Base-by-base conservation (phyloP, 2,888 invertebrate genomes). In the Onthophagus sagittarius region DNA sequence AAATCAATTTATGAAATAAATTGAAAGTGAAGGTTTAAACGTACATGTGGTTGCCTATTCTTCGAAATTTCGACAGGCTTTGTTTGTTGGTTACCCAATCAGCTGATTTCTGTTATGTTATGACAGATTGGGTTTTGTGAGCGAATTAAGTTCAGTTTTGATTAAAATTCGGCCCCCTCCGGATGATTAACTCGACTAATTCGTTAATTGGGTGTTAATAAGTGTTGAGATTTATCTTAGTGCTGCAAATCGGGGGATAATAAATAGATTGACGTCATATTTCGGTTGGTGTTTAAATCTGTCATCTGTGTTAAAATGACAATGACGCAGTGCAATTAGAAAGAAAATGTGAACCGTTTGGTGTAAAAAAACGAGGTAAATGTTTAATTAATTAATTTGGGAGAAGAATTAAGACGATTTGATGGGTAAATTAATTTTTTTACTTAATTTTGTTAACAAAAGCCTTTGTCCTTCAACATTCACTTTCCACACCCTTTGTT, bases 251-350 rank as follows among this genome's bases (percentile, higher is more conserved):
- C 5, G 67, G 23, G 73, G 53, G 14, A 72, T 62, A 73, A 73
- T 23, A 64, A 53, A 31, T 78, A 23, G 23, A 3, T 87, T 89
- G 89, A 89, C 89, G 89, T 89, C 89, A 89, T 86, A 85, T 84
- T 86, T n/a, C 86, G 86, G 86, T 86, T 53, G 39, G 39, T 53
- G 39, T 86, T 87, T 71, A 77, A 86, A 78, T 77, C 79, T 80
- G 80, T 79, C 80, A 80, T 53, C 39, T 53, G 39, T 7, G 39
- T 1, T 9, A 53, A 53, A 23, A 87, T 86, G 86, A 87, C 85
- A 86, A 89, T 89, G 88, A 89, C 90, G 90, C 89, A 90, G 89
- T 90, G 85, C 85, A 76, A 75, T 77, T 77, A 80, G 81, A 53
- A 23, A 23, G 23, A 23, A 76, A 80, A 82, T 82, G 80, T 77